Evolutionary conservation across 1,140 invertebrate genomes (phyloP), one percentile per base, ranked within the genome.

Genomic region (Eriosoma lanigerum): DNA sequence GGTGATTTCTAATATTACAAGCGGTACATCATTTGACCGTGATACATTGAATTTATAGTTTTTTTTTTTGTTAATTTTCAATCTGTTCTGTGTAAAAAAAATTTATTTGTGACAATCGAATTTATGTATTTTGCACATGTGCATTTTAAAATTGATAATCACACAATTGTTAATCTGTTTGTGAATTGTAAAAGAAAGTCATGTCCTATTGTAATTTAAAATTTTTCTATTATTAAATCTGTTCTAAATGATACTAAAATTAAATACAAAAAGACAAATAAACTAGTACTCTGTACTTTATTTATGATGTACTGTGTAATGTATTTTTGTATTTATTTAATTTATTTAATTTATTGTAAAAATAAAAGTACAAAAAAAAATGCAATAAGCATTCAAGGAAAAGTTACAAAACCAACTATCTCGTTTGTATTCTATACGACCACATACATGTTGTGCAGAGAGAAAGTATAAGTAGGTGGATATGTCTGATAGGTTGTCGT

Each of bases 201-300:
- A 32, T 68, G 44, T n/a, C 12, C 38, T 68, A 68, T 38, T 68
- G 66, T 68, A 48, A 26, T 48, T 21, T 17, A 68, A 46, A 21
- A 46, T 68, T 46, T 56, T 68, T 68, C 66, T 68, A 68, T 68
- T 68, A 44, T 68, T 24, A 46, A 48, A 68, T 48, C 66, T 68
- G 8, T 68, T 48, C 44, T 48, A n/a, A n/a, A n/a, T 24, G 24
- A 68, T 48, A 26, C 38, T 13, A 38, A 68, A 24, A 48, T 24
- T 17, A n/a, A 38, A 64, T 38, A 38, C 32, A 64, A 56, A 56
- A 48, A 48, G 9, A 68, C 5, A 0, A 68, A 68, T 68, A 68
- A 68, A 68, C 44, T 15, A 48, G 64, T 68, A 68, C 44, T 24
- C 24, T 68, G 66, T 68, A 24, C 44, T 19, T 48, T 48, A 48